Evolutionary conservation across 2,797 vertebrate genomes (phyloP).

Genomic region (Cetoscarus ocellatus): DNA sequence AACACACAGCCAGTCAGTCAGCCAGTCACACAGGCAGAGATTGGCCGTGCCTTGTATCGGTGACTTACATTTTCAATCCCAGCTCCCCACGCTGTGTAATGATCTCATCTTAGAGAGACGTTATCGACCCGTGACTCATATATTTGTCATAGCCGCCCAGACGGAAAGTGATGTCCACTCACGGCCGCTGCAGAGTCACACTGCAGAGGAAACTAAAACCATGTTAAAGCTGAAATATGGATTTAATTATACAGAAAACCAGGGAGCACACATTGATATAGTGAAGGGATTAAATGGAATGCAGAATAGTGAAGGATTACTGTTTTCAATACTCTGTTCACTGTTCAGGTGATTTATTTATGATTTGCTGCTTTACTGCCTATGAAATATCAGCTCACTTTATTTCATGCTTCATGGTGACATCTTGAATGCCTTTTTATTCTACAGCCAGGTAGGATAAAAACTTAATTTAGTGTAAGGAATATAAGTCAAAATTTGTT

Average conservation of each 20-base stretch:
- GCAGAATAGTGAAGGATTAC: neutral
- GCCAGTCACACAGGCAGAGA: constrained; percentile 33
- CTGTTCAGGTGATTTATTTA: neutral
- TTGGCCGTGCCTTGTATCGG: constrained; percentile 50
- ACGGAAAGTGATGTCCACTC: constrained; percentile 70
- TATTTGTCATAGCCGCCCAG: constrained; percentile 70
- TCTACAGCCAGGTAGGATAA: too few species aligned
- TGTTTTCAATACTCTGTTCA: constrained; percentile 1
- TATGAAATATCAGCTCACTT: neutral
- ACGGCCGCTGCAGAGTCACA: constrained; percentile 37
- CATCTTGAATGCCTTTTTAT: too few species aligned
- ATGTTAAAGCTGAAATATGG: constrained; percentile 9
- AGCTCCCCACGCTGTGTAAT: constrained; percentile 66
- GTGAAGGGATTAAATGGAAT: too few species aligned
- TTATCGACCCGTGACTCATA: constrained; percentile 77
- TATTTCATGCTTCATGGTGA: too few species aligned
- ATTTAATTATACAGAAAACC: constrained; percentile 14
- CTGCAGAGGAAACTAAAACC: constrained; percentile 24
- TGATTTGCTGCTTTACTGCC: neutral
- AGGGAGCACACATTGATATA: neutral
- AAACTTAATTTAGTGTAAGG: too few species aligned
- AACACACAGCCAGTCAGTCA: constrained; percentile 23
- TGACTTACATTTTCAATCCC: constrained; percentile 71
- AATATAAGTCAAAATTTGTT: too few species aligned
- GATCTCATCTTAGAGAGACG: constrained; percentile 76